Evolutionary conservation across 2,888 invertebrate genomes (phyloP).

Genomic region (Pseudanteris insignis): DNA sequence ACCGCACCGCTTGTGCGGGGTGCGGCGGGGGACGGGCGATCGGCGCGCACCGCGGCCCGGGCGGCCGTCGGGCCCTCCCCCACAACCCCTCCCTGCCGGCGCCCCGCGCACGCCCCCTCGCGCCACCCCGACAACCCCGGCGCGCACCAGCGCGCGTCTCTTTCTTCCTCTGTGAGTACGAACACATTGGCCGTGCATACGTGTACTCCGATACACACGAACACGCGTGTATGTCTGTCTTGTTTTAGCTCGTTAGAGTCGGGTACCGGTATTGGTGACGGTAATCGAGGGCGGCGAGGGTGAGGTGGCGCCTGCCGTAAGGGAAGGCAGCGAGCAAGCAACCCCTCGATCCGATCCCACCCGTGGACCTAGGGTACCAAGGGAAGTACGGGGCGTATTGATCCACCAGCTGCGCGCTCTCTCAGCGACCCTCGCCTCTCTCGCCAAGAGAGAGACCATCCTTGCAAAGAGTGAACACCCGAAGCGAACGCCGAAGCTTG

Average conservation of each 20-base stretch:
- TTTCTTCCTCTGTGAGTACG: constrained; percentile 26
- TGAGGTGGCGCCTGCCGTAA: constrained; percentile 42
- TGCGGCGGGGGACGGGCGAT: constrained; percentile 63
- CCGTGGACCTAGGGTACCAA: constrained; percentile 42
- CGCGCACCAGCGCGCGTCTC: constrained; percentile 29
- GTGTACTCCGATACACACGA: constrained; percentile 44
- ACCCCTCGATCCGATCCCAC: constrained; percentile 44
- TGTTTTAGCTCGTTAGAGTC: constrained; percentile 40
- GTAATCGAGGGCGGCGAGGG: constrained; percentile 39
- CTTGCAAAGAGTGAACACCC: constrained; percentile 33
- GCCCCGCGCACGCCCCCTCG: constrained; percentile 17
- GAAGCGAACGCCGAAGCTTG: constrained; percentile 20
- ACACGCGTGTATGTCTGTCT: constrained; percentile 31
- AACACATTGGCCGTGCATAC: constrained; percentile 32
- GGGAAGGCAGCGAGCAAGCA: constrained; percentile 41
- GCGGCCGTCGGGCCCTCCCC: constrained; percentile 59
- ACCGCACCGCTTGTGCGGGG: too few species aligned
- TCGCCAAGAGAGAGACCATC: constrained; percentile 35
- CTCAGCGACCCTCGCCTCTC: constrained; percentile 50
- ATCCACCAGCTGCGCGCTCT: constrained; percentile 63
- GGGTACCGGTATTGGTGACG: constrained; percentile 42
- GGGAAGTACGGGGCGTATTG: constrained; percentile 60
- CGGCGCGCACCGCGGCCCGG: constrained; percentile 66
- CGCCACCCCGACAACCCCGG: constrained; percentile 16
- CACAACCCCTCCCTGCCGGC: constrained; percentile 43